These are phyloP conservation scores for Carposina sasakii DNA, from an alignment of 1,140 invertebrate genomes.

Conservation along the genomic window DNA sequence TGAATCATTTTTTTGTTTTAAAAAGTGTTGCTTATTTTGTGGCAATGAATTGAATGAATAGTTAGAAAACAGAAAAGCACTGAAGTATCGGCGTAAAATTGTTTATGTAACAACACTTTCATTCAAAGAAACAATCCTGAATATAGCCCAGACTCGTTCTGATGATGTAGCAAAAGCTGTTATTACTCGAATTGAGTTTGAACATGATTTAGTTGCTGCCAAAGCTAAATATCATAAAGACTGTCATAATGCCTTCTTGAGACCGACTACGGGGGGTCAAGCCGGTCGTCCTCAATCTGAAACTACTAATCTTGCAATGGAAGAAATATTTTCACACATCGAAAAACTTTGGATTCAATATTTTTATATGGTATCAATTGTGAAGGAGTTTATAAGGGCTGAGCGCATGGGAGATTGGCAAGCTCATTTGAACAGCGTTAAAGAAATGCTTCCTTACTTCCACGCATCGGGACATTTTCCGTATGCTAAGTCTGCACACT, in stretches of 20 bases:
- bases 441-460: slow-evolving; percentile 63
- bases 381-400: slow-evolving; percentile 43
- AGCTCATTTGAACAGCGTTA: slow-evolving; percentile 45
- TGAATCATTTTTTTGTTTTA: too few relatives aligned
- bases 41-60: too few relatives aligned
- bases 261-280: slow-evolving; percentile 35
- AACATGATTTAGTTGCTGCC: slow-evolving; percentile 46
- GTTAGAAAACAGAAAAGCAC: too few relatives aligned
- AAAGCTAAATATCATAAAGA: slow-evolving; percentile 41
- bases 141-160: slow-evolving; percentile 30
- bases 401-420: slow-evolving; percentile 54
- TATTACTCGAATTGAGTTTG: slow-evolving; percentile 30
- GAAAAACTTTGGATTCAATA: slow-evolving; percentile 54
- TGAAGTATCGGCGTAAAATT: slow-evolving; percentile 35
- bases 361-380: slow-evolving; percentile 44
- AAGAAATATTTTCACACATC: slow-evolving; percentile 28
- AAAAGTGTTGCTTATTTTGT: too few relatives aligned
- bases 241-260: slow-evolving; percentile 33
- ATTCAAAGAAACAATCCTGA: slow-evolving; percentile 32
- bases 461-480: slow-evolving; percentile 39
- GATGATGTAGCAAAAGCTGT: slow-evolving; percentile 39
- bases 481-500: slow-evolving; percentile 45
- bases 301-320: slow-evolving; percentile 24
- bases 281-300: slow-evolving; percentile 42
- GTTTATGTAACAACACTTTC: slow-evolving; percentile 27